Conservation (phyloP, 1,140 invertebrate species). For the Zaprionus vittiger region DNA sequence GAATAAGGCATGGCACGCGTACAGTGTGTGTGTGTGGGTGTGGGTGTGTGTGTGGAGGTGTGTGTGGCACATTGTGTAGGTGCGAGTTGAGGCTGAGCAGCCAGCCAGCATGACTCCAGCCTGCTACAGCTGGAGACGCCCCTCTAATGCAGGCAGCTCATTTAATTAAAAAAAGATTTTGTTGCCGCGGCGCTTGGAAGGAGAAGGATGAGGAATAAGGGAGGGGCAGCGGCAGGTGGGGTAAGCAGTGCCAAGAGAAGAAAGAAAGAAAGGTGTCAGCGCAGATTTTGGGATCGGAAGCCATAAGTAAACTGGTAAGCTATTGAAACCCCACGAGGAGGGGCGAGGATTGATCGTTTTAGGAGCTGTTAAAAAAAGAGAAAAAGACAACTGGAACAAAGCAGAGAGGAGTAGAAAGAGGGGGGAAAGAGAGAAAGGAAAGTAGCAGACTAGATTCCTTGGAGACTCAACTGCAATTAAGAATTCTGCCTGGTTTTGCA, state of each 20-base stretch:
- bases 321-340: neutral
- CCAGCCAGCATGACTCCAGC: conserved; percentile 59
- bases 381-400: rapidly evolving
- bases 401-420: neutral
- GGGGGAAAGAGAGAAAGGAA: neutral
- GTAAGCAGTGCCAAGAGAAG: neutral
- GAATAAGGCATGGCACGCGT: conserved; percentile 38
- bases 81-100: conserved; percentile 69
- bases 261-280: conserved; percentile 5
- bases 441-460: neutral
- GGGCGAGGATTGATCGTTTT: conserved; percentile 13
- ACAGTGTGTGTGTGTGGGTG: neutral
- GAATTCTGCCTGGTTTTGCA: neutral
- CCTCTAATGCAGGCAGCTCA: conserved; percentile 61
- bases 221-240: neutral
- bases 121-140: conserved; percentile 15
- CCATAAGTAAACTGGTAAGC: conserved; percentile 7
- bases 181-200: conserved; percentile 23
- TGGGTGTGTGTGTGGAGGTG: conserved; percentile 16
- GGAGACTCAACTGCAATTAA: neutral
- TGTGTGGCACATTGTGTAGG: conserved; percentile 53
- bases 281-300: conserved; percentile 6
- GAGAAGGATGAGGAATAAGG: neutral
- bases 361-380: neutral
- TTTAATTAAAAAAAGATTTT: conserved; percentile 82